A percentile compares a stretch with the other conserved stretches of the same genome.
Conservation (phyloP, 2,797 vertebrate genomes). For the Coracias cyanogaster region DNA sequence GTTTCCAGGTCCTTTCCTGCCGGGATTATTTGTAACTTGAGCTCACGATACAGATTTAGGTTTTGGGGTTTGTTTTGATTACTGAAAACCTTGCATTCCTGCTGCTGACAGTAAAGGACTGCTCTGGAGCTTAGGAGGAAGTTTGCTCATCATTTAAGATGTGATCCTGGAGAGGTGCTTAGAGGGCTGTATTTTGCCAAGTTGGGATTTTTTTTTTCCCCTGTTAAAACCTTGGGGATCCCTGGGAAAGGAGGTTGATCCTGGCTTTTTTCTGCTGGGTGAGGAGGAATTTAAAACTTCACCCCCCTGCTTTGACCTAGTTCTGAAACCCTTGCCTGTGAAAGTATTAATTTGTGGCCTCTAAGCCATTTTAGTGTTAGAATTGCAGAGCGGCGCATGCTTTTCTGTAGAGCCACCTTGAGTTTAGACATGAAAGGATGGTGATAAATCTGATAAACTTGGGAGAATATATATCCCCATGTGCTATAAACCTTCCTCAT, state of each 20-base stretch:
- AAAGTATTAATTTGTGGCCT: slow-evolving; percentile 15
- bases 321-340: slow-evolving; percentile 24
- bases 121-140: neutral
- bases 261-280: slow-evolving; percentile 19
- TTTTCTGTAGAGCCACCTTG: neutral
- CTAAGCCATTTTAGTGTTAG: neutral
- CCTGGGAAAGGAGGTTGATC: slow-evolving; percentile 29
- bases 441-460: neutral
- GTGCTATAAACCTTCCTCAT: neutral
- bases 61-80: neutral
- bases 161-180: neutral
- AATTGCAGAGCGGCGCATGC: neutral
- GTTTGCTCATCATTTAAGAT: neutral
- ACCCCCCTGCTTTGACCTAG: slow-evolving; percentile 22
- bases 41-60: neutral
- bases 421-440: neutral
- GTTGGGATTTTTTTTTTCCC: neutral
- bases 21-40: neutral
- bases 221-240: slow-evolving; percentile 24
- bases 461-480: neutral
- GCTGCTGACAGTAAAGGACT: neutral
- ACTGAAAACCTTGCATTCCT: neutral
- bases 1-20: neutral
- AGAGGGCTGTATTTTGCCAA: neutral
- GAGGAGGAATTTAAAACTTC: neutral